Conservation (phyloP, 1,140 invertebrate genomes). For the Leptinotarsa defecta region DNA sequence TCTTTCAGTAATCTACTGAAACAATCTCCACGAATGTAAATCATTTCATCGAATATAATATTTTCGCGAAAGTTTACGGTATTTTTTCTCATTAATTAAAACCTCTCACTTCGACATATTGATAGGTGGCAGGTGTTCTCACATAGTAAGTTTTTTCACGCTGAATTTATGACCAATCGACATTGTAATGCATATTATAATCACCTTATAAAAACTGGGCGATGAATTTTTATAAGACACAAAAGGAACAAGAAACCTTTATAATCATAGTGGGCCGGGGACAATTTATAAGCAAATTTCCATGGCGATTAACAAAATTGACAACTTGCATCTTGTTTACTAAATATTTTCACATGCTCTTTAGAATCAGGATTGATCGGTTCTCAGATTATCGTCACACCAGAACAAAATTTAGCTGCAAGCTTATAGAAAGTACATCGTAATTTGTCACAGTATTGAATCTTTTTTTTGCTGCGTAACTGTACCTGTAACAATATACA, state of each 20-base stretch:
- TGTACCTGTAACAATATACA: background rate
- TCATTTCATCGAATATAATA: background rate
- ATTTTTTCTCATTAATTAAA: conserved; percentile 2
- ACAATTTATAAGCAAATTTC: conserved; percentile 30
- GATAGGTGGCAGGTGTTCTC: conserved; percentile 25
- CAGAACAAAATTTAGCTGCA: background rate
- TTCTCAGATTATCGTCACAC: conserved; percentile 6
- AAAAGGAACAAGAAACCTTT: conserved; percentile 6
- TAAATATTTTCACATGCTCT: conserved; percentile 27
- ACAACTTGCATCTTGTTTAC: conserved; percentile 27
- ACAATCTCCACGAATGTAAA: conserved; percentile 3
- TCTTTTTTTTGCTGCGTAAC: too few species aligned
- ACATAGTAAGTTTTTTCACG: conserved; percentile 1
- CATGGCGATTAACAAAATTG: conserved; percentile 29
- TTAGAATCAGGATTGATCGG: conserved; percentile 21
- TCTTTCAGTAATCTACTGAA: too few species aligned
- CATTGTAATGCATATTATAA: conserved; percentile 21
- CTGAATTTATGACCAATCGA: conserved; percentile 12
- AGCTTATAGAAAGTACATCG: too few species aligned
- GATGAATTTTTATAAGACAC: conserved; percentile 20
- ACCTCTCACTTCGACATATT: conserved; percentile 9
- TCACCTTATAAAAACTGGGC: conserved; percentile 25
- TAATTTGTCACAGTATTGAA: too few species aligned
- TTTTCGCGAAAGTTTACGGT: background rate
- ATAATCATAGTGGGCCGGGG: conserved; percentile 19